Percentiles rank a stretch among this genome's conserved stretches.
These are phyloP conservation scores for Steinernema feltiae DNA, from an alignment of 1,140 invertebrate genomes.

Conservation along the genomic window DNA sequence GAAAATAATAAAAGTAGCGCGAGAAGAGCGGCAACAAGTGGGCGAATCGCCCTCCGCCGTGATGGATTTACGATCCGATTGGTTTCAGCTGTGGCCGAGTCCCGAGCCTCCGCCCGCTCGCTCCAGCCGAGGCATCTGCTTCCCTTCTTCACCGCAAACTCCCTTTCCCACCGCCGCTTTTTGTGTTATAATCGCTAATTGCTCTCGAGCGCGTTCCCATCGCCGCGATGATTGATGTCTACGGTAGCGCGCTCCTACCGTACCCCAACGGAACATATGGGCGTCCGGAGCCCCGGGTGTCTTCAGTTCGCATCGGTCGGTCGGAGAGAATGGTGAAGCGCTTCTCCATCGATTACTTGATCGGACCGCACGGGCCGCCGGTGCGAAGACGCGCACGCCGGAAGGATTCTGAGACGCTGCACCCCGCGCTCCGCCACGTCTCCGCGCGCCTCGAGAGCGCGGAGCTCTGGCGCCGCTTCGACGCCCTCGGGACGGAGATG, in stretches of 20 bases:
- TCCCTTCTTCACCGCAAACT: background rate
- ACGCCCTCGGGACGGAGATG: conserved; percentile 96
- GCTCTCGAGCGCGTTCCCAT: background rate
- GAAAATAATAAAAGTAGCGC: too few relatives aligned
- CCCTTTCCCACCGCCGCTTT: background rate
- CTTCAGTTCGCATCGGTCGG: too few relatives aligned
- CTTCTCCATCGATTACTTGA: background rate
- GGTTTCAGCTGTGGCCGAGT: background rate
- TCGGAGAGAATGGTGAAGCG: conserved; percentile 11
- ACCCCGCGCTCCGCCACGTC: background rate
- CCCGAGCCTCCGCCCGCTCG: background rate
- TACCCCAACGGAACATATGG: background rate
- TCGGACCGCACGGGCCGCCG: background rate
- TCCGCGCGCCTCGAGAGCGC: conserved; percentile 72
- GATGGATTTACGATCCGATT: too few relatives aligned
- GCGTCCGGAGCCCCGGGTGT: too few relatives aligned
- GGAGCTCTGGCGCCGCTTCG: conserved; percentile 96
- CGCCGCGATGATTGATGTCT: background rate
- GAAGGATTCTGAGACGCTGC: background rate
- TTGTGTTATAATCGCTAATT: background rate
- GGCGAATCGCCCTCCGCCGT: too few relatives aligned
- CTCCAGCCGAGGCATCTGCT: background rate
- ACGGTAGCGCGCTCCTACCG: background rate
- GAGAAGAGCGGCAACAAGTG: too few relatives aligned
- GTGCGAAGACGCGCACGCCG: background rate